Evolutionary conservation across 1,140 invertebrate species (phyloP).

Genomic region (Penaeus indicus): DNA sequence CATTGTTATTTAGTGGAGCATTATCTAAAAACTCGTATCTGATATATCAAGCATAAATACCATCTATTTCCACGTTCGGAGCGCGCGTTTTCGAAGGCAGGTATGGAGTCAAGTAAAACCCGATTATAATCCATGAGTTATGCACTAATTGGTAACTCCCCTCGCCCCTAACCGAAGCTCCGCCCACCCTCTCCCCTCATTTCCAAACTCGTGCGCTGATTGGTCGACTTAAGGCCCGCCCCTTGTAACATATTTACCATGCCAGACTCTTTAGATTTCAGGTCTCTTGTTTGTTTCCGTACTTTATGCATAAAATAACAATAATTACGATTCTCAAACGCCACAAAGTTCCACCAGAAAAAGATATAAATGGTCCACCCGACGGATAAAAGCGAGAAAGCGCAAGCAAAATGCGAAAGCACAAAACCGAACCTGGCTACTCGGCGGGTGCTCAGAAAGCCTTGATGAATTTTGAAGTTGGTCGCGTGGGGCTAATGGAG

Average conservation of each 20-base stretch:
- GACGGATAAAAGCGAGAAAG: not conserved
- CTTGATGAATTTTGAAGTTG: constrained; percentile 56
- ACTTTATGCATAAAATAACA: not conserved
- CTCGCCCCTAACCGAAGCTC: constrained; percentile 36
- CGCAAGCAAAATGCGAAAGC: not conserved
- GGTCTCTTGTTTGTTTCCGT: not conserved
- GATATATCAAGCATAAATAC: constrained; percentile 12
- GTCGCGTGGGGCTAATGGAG: constrained; percentile 66
- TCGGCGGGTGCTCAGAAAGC: constrained; percentile 18
- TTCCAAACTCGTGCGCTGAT: constrained; percentile 29
- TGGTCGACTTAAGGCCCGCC: constrained; percentile 40
- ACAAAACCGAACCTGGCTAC: not conserved
- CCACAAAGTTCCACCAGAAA: not conserved
- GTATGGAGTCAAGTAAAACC: constrained; percentile 8
- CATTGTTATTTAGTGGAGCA: not conserved
- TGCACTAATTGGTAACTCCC: constrained; percentile 23
- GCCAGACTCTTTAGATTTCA: constrained; percentile 11
- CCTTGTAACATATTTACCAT: constrained; percentile 51
- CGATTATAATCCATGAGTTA: constrained; percentile 23
- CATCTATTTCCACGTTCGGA: not conserved
- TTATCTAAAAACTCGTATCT: not conserved
- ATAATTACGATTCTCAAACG: not conserved
- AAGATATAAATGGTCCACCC: not conserved
- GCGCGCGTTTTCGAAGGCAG: not conserved
- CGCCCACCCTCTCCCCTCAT: constrained; percentile 59